Evolutionary conservation across 2,113 vertebrate species (phyloP).

Genomic region (Hassar affinis): DNA sequence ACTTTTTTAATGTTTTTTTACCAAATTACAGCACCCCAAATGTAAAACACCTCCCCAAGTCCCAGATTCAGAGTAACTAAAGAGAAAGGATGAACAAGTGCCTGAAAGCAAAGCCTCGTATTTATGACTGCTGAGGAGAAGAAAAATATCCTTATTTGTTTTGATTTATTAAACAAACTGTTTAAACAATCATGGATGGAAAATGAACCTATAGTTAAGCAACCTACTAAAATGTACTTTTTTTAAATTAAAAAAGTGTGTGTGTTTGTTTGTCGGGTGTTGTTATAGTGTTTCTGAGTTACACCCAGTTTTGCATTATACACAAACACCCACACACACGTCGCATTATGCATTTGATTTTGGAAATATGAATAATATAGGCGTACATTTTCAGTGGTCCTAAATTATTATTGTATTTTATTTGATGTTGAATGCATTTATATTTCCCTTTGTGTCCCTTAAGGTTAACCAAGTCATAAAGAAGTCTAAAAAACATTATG

Average conservation of each 20-base stretch:
- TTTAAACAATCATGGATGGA: not conserved
- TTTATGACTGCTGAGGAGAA: not conserved
- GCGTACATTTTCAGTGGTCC: not conserved
- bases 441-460: not conserved
- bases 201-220: not conserved
- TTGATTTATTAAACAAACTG: not conserved
- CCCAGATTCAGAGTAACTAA: not conserved
- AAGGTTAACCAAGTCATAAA: not conserved
- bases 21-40: not conserved
- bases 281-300: no score
- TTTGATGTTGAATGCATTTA: not conserved
- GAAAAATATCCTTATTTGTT: not conserved
- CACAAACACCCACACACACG: no score
- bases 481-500: not conserved
- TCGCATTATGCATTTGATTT: no score
- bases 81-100: not conserved
- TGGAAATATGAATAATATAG: not conserved
- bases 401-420: not conserved
- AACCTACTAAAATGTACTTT: not conserved
- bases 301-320: not conserved
- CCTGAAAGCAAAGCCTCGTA: not conserved
- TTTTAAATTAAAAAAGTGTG: no score
- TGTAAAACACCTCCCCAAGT: not conserved
- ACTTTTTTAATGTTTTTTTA: not conserved
- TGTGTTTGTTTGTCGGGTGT: no score